A percentile compares a stretch with the other conserved stretches of the same genome.
Conservation (phyloP, 2,113 vertebrate genomes). For the Anolis sagrei region DNA sequence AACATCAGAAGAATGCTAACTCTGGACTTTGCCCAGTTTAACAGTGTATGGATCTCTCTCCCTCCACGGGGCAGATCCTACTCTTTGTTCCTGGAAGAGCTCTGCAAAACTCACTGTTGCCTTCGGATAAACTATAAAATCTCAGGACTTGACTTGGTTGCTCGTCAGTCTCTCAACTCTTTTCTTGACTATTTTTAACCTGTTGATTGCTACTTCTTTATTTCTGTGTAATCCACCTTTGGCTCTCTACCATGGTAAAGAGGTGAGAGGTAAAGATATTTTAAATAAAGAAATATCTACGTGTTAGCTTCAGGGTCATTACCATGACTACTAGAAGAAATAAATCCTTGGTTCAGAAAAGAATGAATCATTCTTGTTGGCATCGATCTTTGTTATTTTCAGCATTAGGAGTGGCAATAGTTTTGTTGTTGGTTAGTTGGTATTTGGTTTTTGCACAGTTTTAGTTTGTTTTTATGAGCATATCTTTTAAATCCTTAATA, state of each 20-base stretch:
- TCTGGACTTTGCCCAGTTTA: background rate
- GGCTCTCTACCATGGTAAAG: background rate
- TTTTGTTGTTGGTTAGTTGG: background rate
- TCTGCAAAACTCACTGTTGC: background rate
- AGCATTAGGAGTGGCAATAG: background rate
- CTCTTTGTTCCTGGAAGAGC: background rate
- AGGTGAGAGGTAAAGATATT: background rate
- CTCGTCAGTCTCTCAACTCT: background rate
- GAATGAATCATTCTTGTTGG: background rate
- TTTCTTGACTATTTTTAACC: background rate
- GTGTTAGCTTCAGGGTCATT: background rate
- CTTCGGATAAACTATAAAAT: no score
- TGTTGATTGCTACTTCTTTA: background rate
- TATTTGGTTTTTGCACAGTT: background rate
- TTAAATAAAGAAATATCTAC: background rate
- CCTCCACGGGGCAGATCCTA: background rate
- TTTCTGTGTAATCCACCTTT: background rate
- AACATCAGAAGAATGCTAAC: background rate
- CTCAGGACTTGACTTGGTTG: background rate
- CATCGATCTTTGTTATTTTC: background rate
- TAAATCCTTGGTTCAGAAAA: background rate
- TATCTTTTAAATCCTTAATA: background rate
- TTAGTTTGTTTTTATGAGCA: background rate
- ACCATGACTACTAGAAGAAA: background rate
- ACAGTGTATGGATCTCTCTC: background rate